Base-by-base conservation (phyloP, 2,888 invertebrate genomes). In the Rotaria magnacalcarata region DNA sequence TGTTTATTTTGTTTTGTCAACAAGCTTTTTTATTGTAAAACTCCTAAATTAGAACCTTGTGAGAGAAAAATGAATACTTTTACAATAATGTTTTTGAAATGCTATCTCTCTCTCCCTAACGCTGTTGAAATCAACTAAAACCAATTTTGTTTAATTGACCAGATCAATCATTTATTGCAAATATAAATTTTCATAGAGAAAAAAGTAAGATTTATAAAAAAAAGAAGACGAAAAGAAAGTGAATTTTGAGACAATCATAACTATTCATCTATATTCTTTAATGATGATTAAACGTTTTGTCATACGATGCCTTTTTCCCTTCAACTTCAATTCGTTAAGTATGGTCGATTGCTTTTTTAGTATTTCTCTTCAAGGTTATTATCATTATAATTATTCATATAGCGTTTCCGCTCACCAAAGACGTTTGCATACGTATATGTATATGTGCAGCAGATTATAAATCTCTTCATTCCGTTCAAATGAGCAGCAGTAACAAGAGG, bases 391-490 rank as follows among this genome's bases (percentile, higher is more conserved):
- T 67, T 67, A 67, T 67, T 67, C 67, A 67, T 67, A 34, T 67
- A 67, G 67, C 67, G 67, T 67, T 67, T 67, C 67, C 67, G 67
- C 27, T 67, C 16, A 67, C 27, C 67, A 67, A 67, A 67, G 67
- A 67, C 67, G 67, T 67, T 67, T 67, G 67, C 67, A 67, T 67
- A 67, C 67, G 67, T 67, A 34, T 67, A 34, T 60, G 16, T 67
- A 34, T 67, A 19, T 67, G 67, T 67, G 67, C 67, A 34, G 67
- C 34, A 67, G 67, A 67, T 67, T 67, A 67, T 67, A 67, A 67
- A 67, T 67, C 67, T 67, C 67, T 67, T 67, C 67, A 67, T 67
- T 67, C 67, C 67, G 67, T 67, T 67, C 67, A 67, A 67, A 67
- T 67, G 67, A 67, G 67, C 67, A 67, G 34, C 67, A 34, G 67